These are phyloP conservation scores for Lepisosteus oculatus DNA, from an alignment of 2,113 vertebrate species.

Conservation along the genomic window DNA sequence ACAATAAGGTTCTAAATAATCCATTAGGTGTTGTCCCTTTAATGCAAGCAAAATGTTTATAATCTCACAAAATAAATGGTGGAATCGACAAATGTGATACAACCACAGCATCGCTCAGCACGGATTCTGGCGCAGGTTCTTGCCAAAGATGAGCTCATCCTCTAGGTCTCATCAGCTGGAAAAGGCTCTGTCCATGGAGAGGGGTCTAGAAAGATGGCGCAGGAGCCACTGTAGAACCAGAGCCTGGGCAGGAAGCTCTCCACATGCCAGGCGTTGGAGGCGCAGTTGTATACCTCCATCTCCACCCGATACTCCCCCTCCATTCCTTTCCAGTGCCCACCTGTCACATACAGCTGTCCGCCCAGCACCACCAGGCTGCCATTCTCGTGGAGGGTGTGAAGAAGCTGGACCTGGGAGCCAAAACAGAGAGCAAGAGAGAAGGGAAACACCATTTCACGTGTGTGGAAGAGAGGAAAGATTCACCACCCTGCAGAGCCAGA, in stretches of 20 bases:
- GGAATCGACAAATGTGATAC: too few species aligned
- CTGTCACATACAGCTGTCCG: slow-evolving; percentile 74
- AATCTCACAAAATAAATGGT: too few species aligned
- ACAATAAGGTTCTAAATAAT: too few species aligned
- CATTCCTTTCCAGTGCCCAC: slow-evolving; percentile 95
- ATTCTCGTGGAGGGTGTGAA: slow-evolving; percentile 91
- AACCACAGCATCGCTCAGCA: not conserved
- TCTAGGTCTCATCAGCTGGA: slow-evolving; percentile 36
- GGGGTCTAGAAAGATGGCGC: slow-evolving; percentile 82
- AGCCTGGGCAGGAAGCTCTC: slow-evolving; percentile 80
- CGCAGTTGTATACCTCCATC: slow-evolving; percentile 83
- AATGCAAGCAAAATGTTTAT: too few species aligned
- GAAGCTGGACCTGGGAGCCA: slow-evolving; percentile 76
- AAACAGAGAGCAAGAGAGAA: not conserved
- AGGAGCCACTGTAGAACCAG: slow-evolving; percentile 89
- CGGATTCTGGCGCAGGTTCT: not conserved
- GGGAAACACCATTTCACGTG: not conserved
- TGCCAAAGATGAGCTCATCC: not conserved
- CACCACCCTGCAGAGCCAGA: not conserved
- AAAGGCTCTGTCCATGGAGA: slow-evolving; percentile 79
- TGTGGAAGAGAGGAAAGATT: too few species aligned
- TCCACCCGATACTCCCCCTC: slow-evolving; percentile 89
- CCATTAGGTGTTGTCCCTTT: too few species aligned
- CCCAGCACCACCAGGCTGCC: slow-evolving; percentile 81
- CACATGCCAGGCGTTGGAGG: slow-evolving; percentile 71